Evolutionary conservation across 2,888 invertebrate genomes (phyloP).

Genomic region (Hemistola chrysoprasaria): DNA sequence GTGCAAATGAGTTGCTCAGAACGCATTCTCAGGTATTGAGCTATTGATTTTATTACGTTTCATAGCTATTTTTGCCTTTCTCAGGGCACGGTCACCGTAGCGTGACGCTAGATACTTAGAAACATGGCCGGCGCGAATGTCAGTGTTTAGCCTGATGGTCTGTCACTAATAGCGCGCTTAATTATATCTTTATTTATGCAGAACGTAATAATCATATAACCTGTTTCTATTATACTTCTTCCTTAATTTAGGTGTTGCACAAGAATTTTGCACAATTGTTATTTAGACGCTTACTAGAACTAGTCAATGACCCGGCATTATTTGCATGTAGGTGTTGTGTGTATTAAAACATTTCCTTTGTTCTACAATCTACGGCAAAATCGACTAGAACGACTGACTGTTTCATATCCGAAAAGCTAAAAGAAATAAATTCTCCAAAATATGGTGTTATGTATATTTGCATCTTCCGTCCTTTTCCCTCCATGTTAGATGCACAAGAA

Average conservation of each 20-base stretch:
- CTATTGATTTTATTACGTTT: conserved; percentile 61
- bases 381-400: conserved; percentile 2
- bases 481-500: conserved; percentile 8
- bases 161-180: conserved; percentile 57
- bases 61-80: conserved; percentile 65
- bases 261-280: conserved; percentile 40
- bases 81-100: conserved; percentile 64
- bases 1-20: conserved; percentile 28
- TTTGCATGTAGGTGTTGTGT: conserved; percentile 67
- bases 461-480: conserved; percentile 9
- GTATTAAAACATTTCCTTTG: conserved; percentile 51
- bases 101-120: conserved; percentile 72
- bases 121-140: conserved; percentile 79
- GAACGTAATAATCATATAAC: conserved; percentile 2
- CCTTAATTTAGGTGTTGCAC: conserved; percentile 30
- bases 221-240: conserved; percentile 5
- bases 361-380: conserved; percentile 39
- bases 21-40: conserved; percentile 29
- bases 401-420: too few relatives aligned
- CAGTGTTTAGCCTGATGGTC: conserved; percentile 52
- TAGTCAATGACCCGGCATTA: conserved; percentile 77
- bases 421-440: conserved; percentile 27
- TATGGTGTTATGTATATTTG: conserved; percentile 4
- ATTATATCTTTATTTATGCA: conserved; percentile 36
- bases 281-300: conserved; percentile 51